Evolutionary conservation across 2,888 invertebrate species (phyloP), one percentile per base, ranked within the genome.

Genomic region (Trissoscelio sp.): DNA sequence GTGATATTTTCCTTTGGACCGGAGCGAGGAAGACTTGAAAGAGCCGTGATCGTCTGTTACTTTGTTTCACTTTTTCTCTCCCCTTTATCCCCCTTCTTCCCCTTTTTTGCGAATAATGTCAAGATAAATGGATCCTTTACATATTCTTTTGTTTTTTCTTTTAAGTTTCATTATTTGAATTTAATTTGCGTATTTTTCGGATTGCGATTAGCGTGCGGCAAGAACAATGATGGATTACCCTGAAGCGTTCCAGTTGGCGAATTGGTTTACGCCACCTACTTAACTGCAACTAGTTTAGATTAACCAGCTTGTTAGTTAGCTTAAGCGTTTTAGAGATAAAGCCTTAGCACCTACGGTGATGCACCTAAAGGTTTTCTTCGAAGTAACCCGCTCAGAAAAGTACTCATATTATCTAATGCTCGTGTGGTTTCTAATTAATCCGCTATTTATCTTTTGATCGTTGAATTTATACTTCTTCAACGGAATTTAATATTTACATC

Each of bases 291-390:
- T 69, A 69, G 60, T 77, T 75, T 67, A 75, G 60, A 77, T 77
- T 53, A 77, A 53, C 67, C 67, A 60, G 60, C 58, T 67, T 77
- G 67, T 77, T 77, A 77, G 67, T 69, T 77, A 18, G 60, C 67
- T 77, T 77, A 69, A 77, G 69, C 62, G 58, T 75, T 77, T 60
- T 67, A 51, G 14, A 53, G 75, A 67, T 77, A 77, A 77, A 67
- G 60, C 62, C 62, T 62, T 69, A 69, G 46, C 77, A 62, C 62
- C 66, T 39, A 48, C 48, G 58, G 20, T 24, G 55, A 34, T 58
- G 67, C 66, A 75, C 58, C 51, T 53, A 14, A 69, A 67, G 69
- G 77, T 46, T 69, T 77, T 62, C 77, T 53, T 62, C 24, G 39
- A 77, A 53, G 55, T 37, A 44, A 55, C 24, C 62, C 69, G 60